A percentile compares a stretch with the other conserved stretches of the same genome.
Evolutionary conservation across 2,888 invertebrate genomes (phyloP).

Genomic region (Acleris laterana): DNA sequence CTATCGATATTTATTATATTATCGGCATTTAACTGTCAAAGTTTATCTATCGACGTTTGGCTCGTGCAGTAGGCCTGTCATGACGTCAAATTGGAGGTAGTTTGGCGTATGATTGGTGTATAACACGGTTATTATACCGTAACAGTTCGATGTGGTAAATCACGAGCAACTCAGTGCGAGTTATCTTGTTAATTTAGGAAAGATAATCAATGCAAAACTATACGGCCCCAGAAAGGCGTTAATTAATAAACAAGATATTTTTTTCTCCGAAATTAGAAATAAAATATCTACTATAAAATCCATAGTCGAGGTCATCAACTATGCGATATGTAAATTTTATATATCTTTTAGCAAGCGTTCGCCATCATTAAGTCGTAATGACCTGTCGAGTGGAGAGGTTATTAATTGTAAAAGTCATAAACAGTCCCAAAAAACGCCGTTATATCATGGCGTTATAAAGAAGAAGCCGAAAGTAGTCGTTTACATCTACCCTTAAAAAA

Average conservation of each 20-base stretch:
- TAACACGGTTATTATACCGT: constrained; percentile 45
- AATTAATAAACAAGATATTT: constrained; percentile 5
- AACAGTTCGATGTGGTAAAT: constrained; percentile 70
- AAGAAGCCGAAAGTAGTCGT: background rate
- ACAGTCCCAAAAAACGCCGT: background rate
- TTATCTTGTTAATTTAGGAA: constrained; percentile 35
- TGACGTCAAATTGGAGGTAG: constrained; percentile 28
- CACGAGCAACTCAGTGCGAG: constrained; percentile 58
- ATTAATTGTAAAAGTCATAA: background rate
- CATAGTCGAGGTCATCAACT: constrained; percentile 1
- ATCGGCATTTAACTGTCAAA: constrained; percentile 36
- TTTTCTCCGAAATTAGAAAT: constrained; percentile 2
- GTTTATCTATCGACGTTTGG: constrained; percentile 33
- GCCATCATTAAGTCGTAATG: constrained; percentile 12
- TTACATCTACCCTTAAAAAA: too few species aligned
- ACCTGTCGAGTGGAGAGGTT: constrained; percentile 2
- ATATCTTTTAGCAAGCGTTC: background rate
- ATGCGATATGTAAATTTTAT: constrained; percentile 8
- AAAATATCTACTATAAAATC: constrained; percentile 1
- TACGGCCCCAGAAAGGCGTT: constrained; percentile 1
- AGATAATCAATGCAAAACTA: constrained; percentile 16
- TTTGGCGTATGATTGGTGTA: constrained; percentile 25
- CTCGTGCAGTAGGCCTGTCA: constrained; percentile 36
- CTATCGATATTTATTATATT: constrained; percentile 33
- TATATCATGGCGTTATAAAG: background rate